Conservation (phyloP, 2,797 vertebrate genomes). For the Trachops cirrhosus region DNA sequence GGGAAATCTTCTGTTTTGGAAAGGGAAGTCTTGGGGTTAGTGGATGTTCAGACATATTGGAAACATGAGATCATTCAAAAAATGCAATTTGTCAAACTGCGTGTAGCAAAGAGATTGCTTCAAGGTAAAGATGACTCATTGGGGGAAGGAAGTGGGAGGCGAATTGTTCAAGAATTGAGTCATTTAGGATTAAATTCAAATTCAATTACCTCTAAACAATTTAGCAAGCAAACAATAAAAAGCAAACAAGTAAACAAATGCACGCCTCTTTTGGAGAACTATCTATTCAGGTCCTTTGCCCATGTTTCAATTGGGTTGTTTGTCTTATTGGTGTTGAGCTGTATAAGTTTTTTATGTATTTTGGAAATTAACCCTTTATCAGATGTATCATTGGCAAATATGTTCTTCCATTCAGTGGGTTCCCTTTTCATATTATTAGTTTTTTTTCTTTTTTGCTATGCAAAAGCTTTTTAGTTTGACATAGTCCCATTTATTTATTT, state of each 20-base stretch:
- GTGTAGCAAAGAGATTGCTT: constrained; percentile 12
- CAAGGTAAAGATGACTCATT: constrained; percentile 12
- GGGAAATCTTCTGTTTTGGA: background rate
- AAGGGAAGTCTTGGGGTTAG: background rate
- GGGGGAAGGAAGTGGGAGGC: background rate
- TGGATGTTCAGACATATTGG: background rate
- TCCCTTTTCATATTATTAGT: background rate
- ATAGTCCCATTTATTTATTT: background rate
- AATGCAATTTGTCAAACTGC: background rate
- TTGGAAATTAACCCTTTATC: background rate
- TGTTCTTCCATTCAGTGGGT: background rate
- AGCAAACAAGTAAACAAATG: background rate
- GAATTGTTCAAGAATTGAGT: background rate
- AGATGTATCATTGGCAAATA: background rate
- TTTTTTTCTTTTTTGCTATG: background rate
- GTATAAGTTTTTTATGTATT: background rate
- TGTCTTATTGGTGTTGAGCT: background rate
- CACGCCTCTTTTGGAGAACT: background rate
- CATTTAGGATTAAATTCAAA: constrained; percentile 25
- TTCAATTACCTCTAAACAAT: background rate
- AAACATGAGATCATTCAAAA: background rate
- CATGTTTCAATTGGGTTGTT: background rate
- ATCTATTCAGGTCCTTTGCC: background rate
- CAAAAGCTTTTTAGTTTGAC: background rate
- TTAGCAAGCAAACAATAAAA: background rate